Evolutionary conservation across 2,113 vertebrate genomes (phyloP).

Genomic region (Edolisoma coerulescens): DNA sequence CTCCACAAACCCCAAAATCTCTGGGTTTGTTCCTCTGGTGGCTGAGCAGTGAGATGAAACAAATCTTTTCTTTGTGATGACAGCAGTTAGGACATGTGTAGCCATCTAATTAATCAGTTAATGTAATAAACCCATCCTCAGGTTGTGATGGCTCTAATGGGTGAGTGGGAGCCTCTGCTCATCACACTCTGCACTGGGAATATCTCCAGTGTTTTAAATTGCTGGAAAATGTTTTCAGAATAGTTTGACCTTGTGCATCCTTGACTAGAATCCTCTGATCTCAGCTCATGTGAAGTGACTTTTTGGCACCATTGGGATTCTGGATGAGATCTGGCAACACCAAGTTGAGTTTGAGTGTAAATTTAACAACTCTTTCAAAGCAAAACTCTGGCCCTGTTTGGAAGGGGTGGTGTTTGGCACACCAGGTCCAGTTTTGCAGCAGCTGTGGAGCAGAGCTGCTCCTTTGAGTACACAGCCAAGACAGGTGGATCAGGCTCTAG

Average conservation of each 20-base stretch:
- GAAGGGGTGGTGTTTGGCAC: neutral
- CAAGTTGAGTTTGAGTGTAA: neutral
- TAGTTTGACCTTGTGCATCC: neutral
- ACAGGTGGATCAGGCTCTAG: neutral
- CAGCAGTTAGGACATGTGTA: neutral
- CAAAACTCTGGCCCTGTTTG: neutral
- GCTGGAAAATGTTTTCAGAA: neutral
- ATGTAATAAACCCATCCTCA: neutral
- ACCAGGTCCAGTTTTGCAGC: neutral
- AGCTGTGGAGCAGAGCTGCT: neutral
- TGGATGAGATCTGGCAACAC: neutral
- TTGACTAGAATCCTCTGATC: neutral
- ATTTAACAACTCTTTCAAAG: neutral
- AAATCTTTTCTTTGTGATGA: neutral
- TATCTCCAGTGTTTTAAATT: neutral
- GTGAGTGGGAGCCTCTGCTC: neutral
- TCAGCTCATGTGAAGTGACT: neutral
- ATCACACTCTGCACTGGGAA: neutral
- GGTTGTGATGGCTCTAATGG: neutral
- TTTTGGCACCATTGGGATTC: neutral
- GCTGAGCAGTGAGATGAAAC: neutral
- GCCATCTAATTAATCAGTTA: neutral
- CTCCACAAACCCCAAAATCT: neutral
- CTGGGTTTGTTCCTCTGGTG: neutral
- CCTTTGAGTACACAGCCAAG: neutral